A percentile compares a stretch with the other conserved stretches of the same genome.
These are phyloP conservation scores for Mionectes olivaceus DNA, from an alignment of 2,797 vertebrate genomes.

Conservation along the genomic window DNA sequence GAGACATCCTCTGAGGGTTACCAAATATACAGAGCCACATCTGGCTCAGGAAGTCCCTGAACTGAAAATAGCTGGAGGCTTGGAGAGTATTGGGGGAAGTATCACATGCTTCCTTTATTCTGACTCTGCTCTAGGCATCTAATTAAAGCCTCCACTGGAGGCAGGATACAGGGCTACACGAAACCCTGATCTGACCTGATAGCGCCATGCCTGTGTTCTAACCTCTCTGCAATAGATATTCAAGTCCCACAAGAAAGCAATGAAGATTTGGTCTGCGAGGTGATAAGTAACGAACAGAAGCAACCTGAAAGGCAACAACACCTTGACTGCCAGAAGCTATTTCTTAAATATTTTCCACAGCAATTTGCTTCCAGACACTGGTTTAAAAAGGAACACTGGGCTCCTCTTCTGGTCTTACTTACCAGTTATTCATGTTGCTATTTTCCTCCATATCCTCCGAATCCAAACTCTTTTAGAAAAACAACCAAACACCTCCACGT, in stretches of 20 bases:
- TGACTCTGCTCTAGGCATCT: neutral
- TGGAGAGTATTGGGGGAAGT: neutral
- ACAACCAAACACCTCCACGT: neutral
- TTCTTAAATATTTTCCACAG: neutral
- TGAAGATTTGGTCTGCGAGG: neutral
- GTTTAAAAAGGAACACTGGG: neutral
- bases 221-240: neutral
- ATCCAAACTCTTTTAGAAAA: neutral
- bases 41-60: conserved; percentile 35
- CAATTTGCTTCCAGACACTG: neutral
- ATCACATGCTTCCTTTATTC: neutral
- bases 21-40: conserved; percentile 41
- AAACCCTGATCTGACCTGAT: neutral
- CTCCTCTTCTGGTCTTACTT: neutral
- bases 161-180: neutral
- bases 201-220: neutral
- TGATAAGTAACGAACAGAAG: neutral
- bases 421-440: neutral
- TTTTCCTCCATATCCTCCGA: neutral
- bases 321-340: neutral
- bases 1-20: conserved; percentile 12
- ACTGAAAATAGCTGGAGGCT: conserved; percentile 37
- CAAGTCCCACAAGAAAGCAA: neutral
- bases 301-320: neutral
- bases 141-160: neutral